These are phyloP conservation scores for zebrafish (Danio rerio) DNA, from an alignment of 2,113 vertebrate genomes.

Conservation along the genomic window GRCz12tu NC_133186.1:24930001-24930500, in stretches of 20 bases:
- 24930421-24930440: background rate
- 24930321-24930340: slow-evolving; percentile 13
- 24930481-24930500: background rate
- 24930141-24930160: slow-evolving; percentile 12
- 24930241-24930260: background rate
- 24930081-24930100: background rate
- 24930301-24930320: slow-evolving; percentile 26
- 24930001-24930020: background rate
- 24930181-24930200: slow-evolving; percentile 5
- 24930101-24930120: background rate
- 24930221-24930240: background rate
- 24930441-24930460: background rate
- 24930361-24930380: slow-evolving; percentile 1
- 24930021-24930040: background rate
- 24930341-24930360: slow-evolving; percentile 37
- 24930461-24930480: slow-evolving; percentile 28
- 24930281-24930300: background rate
- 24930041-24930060: background rate
- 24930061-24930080: background rate
- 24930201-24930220: background rate
- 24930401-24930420: slow-evolving; percentile 22
- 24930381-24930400: slow-evolving; percentile 22
- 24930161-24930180: slow-evolving; percentile 8
- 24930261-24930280: slow-evolving; percentile 3
- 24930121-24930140: background rate